Evolutionary conservation across 2,113 vertebrate species (phyloP).

Genomic region (Lethenteron camtschaticum): DNA sequence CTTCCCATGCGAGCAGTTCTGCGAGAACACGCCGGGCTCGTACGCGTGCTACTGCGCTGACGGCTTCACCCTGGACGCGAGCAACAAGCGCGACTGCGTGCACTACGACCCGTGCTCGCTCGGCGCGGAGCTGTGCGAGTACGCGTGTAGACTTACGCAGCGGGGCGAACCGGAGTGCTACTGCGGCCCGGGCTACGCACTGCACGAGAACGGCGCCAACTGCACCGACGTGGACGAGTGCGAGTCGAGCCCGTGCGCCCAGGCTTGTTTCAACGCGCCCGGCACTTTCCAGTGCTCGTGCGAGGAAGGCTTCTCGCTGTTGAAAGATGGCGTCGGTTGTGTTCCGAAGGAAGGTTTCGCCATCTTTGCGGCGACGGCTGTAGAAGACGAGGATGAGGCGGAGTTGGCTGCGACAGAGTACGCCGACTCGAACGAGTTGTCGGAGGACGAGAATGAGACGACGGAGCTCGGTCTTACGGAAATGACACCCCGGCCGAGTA

Average conservation of each 20-base stretch:
- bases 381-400: not conserved
- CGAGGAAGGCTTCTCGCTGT: not conserved
- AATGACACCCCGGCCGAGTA: not conserved
- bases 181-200: not conserved
- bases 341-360: not conserved
- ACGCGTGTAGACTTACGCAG: not conserved
- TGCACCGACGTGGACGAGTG: constrained; percentile 5
- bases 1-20: not conserved
- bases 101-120: not conserved
- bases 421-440: not conserved
- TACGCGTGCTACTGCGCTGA: not conserved
- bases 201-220: not conserved
- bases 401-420: not conserved
- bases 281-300: constrained; percentile 3
- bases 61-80: not conserved
- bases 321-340: not conserved
- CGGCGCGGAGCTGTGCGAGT: too few species aligned
- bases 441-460: not conserved
- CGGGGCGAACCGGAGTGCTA: not conserved
- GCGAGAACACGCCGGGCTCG: not conserved
- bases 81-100: not conserved
- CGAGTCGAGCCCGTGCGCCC: not conserved
- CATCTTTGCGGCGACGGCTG: not conserved
- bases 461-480: not conserved
- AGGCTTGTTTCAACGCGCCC: not conserved